These are phyloP conservation scores for Smittia aterrima DNA, from an alignment of 2,888 invertebrate genomes.

Conservation along the genomic window DNA sequence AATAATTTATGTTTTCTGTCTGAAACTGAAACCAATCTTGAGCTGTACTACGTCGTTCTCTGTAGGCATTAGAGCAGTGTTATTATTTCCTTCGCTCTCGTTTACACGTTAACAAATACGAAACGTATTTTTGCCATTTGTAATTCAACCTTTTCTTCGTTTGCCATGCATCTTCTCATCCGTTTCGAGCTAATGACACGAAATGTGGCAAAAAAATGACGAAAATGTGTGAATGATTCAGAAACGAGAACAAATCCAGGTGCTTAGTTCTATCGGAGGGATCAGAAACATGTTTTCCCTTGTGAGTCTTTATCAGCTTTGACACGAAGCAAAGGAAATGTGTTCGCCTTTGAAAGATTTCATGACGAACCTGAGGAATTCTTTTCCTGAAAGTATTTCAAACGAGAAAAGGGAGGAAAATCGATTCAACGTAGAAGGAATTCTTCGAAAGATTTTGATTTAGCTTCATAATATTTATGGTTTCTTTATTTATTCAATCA, in stretches of 20 bases:
- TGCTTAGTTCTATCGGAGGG: background rate
- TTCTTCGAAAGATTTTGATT: no score
- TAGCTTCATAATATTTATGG: conserved; percentile 10
- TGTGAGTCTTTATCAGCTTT: background rate
- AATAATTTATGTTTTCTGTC: conserved; percentile 16
- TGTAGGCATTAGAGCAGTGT: conserved; percentile 22
- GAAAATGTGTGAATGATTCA: conserved; percentile 25
- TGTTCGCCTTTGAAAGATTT: no score
- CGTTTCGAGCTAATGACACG: conserved; percentile 11
- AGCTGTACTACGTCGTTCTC: background rate
- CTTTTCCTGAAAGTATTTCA: background rate
- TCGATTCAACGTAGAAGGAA: no score
- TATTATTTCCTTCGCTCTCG: conserved; percentile 8
- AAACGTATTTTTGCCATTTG: background rate
- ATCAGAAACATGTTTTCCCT: background rate
- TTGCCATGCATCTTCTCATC: background rate
- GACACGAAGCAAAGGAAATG: background rate
- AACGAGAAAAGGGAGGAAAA: no score
- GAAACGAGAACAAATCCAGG: conserved; percentile 13
- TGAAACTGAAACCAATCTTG: conserved; percentile 21
- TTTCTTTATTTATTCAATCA: conserved; percentile 20
- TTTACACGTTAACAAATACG: background rate
- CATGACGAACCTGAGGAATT: background rate
- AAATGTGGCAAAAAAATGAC: conserved; percentile 3
- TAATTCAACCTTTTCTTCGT: conserved; percentile 2